Evolutionary conservation across 2,888 invertebrate species (phyloP).

Genomic region (Digitonthophagus gazella): DNA sequence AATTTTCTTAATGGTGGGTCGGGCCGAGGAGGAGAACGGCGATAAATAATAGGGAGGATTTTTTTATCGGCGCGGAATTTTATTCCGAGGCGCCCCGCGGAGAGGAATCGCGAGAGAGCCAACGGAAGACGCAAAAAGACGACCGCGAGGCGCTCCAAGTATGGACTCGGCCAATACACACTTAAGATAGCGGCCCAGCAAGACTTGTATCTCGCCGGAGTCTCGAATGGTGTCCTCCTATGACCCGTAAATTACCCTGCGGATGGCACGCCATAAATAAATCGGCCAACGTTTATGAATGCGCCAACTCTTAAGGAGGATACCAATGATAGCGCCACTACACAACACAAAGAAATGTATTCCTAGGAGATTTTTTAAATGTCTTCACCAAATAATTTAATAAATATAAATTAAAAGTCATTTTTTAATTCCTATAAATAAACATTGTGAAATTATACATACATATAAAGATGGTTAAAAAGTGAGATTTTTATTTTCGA

Average conservation of each 20-base stretch:
- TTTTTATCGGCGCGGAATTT: background rate
- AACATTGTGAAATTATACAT: too few relatives aligned
- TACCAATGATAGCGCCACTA: too few relatives aligned
- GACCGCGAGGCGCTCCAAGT: background rate
- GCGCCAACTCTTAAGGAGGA: too few relatives aligned
- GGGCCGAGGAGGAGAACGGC: background rate
- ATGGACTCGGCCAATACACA: constrained; percentile 12
- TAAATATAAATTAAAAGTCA: too few relatives aligned
- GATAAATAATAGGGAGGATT: background rate
- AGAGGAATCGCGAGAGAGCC: background rate
- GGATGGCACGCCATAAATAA: constrained; percentile 51
- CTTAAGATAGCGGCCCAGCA: constrained; percentile 16
- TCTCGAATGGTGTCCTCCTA: constrained; percentile 42
- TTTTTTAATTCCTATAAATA: too few relatives aligned
- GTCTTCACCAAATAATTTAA: too few relatives aligned
- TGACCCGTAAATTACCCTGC: constrained; percentile 52
- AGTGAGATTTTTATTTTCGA: too few relatives aligned
- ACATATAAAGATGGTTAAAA: too few relatives aligned
- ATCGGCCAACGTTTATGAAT: constrained; percentile 49
- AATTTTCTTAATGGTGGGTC: background rate
- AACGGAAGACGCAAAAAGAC: constrained; percentile 1
- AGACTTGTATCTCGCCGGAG: constrained; percentile 20
- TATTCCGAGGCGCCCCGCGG: background rate
- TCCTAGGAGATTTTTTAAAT: too few relatives aligned
- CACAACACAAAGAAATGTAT: too few relatives aligned